A percentile compares a stretch with the other conserved stretches of the same genome.
phyloP scores from a whole-genome alignment of 2,113 vertebrate genomes.

The Stegostoma tigrinum region DNA sequence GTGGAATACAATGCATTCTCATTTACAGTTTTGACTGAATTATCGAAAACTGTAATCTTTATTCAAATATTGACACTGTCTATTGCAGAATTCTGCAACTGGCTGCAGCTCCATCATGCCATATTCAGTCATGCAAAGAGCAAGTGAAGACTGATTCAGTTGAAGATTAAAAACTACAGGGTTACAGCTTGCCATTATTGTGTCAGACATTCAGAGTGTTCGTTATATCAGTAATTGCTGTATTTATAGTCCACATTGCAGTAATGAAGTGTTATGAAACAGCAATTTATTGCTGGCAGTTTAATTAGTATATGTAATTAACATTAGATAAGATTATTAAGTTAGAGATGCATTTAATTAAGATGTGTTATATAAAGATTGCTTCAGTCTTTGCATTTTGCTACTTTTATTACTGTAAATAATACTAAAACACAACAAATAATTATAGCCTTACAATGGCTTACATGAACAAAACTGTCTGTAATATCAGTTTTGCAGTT shows the following conservation, averaged over 20 bases:
- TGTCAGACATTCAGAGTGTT: not conserved
- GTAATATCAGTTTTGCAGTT: not conserved
- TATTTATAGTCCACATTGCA: not conserved
- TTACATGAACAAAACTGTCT: not conserved
- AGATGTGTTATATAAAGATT: not conserved
- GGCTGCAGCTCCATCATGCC: not conserved
- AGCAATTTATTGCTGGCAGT: not conserved
- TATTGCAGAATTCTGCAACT: not conserved
- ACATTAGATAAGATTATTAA: not conserved
- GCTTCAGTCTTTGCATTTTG: not conserved
- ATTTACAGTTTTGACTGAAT: not conserved
- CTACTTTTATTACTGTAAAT: too few species aligned
- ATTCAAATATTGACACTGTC: not conserved
- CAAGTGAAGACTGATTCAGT: not conserved
- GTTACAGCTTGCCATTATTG: not conserved
- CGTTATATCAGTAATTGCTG: not conserved
- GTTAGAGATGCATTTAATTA: not conserved
- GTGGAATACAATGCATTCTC: not conserved
- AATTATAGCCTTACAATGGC: not conserved
- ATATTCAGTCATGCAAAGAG: not conserved
- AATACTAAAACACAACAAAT: not conserved
- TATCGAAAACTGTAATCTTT: not conserved
- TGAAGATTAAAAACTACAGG: not conserved
- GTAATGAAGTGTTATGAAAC: not conserved
- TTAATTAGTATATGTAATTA: not conserved